Evolutionary conservation across 2,797 vertebrate genomes (phyloP), one percentile per base, ranked within the genome.

Genomic region (Anniella stebbinsi): DNA sequence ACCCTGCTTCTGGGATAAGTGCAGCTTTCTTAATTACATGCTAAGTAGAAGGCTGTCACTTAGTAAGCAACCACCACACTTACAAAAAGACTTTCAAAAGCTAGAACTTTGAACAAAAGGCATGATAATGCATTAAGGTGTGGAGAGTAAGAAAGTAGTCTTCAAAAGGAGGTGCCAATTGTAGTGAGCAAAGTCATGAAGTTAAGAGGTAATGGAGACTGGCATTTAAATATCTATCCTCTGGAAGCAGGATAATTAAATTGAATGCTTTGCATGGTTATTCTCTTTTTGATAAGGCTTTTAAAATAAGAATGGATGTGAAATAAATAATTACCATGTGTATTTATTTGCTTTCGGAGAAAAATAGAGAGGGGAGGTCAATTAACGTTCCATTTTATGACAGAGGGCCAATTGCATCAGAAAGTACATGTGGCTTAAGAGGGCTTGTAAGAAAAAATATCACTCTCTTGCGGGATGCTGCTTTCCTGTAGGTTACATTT

Each of bases 191-290:
- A 88, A 67, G 11, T 11, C 21, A 33, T 41, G 90, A 77, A 88
- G 2, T 36, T 63, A 89, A 84, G 87, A 7, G 57, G 28, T 92
- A 94, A 78, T 0, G 92, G 12, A 88, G 80, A 89, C 48, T 86
- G 45, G 54, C 90, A 12, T 78, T 87, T 92, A 41, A 21, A 63
- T 63, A 18, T 70, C 10, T 93, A 95, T 94, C 86, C 94, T 88
- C 57, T 60, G 69, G 86, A 70, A 95, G 93, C 36, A 91, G 93
- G 96, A 82, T 88, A 91, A 82, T 84, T 78, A 87, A n/a, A 76
- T 33, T 33, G 12, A 84, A 73, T 73, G n/a, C 70, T n/a, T 36
- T 21, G 15, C 38, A 7, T 38, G 70, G 36, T 73, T n/a, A 63
- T 63, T 63, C 17, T 21, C 60, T 57, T 57, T 76, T 76, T 76